Conservation (phyloP, 2,888 invertebrate species). For the Cotesia congregata region DNA sequence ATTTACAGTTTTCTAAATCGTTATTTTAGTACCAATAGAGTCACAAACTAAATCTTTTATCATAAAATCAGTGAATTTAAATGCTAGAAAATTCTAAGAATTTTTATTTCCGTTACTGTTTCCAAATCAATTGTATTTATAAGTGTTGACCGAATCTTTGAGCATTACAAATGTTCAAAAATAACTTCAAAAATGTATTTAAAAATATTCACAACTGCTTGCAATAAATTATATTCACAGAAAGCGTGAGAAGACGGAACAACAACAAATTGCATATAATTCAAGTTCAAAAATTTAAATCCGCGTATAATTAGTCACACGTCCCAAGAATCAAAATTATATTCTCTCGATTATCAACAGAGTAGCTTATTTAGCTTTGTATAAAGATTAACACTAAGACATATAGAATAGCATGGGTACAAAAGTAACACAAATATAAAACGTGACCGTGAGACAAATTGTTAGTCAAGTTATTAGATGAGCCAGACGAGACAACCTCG, state of each 20-base stretch:
- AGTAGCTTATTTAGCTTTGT: neutral
- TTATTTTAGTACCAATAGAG: too few species aligned
- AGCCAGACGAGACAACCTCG: slow-evolving; percentile 55
- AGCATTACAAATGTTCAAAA: neutral
- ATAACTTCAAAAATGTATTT: neutral
- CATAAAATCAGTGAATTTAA: too few species aligned
- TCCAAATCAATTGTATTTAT: neutral
- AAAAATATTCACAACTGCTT: neutral
- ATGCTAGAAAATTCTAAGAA: too few species aligned
- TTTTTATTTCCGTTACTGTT: neutral
- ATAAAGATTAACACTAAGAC: neutral
- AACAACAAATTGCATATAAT: neutral
- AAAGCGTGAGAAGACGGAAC: neutral
- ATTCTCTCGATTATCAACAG: neutral
- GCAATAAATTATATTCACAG: neutral
- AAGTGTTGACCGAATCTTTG: neutral
- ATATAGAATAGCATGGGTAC: neutral
- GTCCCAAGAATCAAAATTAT: neutral
- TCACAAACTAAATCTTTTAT: too few species aligned
- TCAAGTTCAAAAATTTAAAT: neutral
- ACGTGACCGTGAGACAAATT: slow-evolving; percentile 14
- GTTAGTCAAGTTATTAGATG: slow-evolving; percentile 45
- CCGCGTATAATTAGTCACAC: neutral
- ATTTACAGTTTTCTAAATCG: too few species aligned
- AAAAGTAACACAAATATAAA: neutral